Evolutionary conservation across 1,140 invertebrate species (phyloP).

Genomic region (Trachymyrmex septentrionalis): DNA sequence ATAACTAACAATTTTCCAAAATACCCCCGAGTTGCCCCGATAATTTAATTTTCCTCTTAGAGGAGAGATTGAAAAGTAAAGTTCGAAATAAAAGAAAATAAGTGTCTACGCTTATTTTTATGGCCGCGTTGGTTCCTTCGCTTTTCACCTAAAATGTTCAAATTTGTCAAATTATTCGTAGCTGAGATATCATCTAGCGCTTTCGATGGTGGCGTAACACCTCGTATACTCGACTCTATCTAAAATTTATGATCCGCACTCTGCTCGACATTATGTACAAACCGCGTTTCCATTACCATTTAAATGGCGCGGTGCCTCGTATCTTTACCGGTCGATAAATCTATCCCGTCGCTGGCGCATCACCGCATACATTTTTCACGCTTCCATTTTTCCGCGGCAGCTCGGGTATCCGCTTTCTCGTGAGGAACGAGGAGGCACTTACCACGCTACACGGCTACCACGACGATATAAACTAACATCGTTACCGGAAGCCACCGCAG

Average conservation of each 20-base stretch:
- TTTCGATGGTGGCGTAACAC: conserved; percentile 16
- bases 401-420: conserved; percentile 45
- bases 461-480: conserved; percentile 60
- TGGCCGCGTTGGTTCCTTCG: neutral
- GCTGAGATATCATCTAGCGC: neutral
- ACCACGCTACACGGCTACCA: conserved; percentile 24
- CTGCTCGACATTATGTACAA: conserved; percentile 55
- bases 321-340: conserved; percentile 60
- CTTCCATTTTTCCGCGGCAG: conserved; percentile 40
- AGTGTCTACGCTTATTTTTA: neutral
- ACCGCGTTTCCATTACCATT: conserved; percentile 63
- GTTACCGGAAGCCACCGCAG: conserved; percentile 58
- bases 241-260: conserved; percentile 51
- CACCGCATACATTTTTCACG: conserved; percentile 55
- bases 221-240: neutral
- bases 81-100: neutral
- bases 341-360: conserved; percentile 51
- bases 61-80: neutral
- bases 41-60: neutral
- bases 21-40: neutral
- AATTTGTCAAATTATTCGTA: conserved; percentile 37
- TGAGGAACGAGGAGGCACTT: conserved; percentile 50
- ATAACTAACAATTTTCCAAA: neutral
- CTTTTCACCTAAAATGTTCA: neutral
- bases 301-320: conserved; percentile 54